These are phyloP conservation scores for Urocynchramus pylzowi DNA, from an alignment of 2,113 vertebrate genomes.

Conservation along the genomic window DNA sequence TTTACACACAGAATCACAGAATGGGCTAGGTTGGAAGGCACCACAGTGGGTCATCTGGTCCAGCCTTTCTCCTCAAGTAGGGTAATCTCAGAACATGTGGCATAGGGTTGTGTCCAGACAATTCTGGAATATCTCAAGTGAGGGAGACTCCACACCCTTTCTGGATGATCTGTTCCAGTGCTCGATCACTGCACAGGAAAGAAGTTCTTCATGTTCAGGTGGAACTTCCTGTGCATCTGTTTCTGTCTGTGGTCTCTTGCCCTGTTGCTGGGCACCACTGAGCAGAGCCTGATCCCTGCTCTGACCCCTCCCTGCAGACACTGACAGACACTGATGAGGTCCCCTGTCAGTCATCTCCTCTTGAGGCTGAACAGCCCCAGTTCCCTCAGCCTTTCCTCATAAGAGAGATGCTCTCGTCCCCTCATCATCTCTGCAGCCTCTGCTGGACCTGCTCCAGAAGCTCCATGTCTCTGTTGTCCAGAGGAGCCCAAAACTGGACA, in stretches of 20 bases:
- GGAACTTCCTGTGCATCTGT: background rate
- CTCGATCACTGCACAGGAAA: background rate
- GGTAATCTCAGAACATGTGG: background rate
- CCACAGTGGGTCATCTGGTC: background rate
- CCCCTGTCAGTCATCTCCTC: background rate
- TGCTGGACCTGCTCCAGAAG: background rate
- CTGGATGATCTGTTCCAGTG: background rate
- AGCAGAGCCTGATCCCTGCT: background rate
- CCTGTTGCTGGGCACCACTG: background rate
- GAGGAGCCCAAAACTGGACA: background rate
- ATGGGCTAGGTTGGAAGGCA: background rate
- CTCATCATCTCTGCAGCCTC: background rate
- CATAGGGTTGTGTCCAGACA: no score
- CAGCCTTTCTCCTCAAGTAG: background rate
- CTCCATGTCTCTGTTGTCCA: background rate
- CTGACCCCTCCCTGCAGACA: background rate
- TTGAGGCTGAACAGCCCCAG: background rate
- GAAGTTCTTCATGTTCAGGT: background rate
- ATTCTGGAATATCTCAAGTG: background rate
- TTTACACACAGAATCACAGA: background rate
- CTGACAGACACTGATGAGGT: background rate
- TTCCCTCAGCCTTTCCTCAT: background rate
- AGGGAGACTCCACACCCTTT: background rate
- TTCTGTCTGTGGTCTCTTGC: background rate
- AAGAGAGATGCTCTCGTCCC: background rate